Base-by-base conservation (phyloP, 2,888 invertebrate species). In the Drepanosiphum platanoidis region DNA sequence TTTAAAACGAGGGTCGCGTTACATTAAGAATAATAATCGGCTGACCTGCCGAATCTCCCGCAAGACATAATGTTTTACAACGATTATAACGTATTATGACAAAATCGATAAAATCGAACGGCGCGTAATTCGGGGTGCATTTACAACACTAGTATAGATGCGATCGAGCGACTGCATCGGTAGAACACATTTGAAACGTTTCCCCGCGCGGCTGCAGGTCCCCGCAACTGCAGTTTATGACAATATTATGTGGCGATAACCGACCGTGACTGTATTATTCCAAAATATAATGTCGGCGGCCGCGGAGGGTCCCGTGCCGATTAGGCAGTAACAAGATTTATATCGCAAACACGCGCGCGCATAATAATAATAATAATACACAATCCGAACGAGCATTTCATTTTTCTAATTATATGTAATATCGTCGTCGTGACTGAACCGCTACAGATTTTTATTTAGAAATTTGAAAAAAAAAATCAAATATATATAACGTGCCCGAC, bases 361-460 rank as follows among this genome's bases (percentile, higher is more conserved):
- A n/a, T n/a, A n/a, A n/a, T n/a, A n/a, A n/a, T n/a, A n/a, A n/a
- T n/a, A n/a, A n/a, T n/a, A n/a, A n/a, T n/a, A n/a, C n/a, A 74
- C 27, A 46, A 42, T 46, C 27, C 46, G 52, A 9, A 36, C n/a
- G 42, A 34, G 27, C 74, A 39, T 82, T 72, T 72, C 61, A 34
- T 75, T 66, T 75, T 66, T 34, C 46, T 75, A 83, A 83, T 83
- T 42, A 64, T 70, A 75, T 36, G n/a, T n/a, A n/a, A n/a, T n/a
- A n/a, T n/a, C n/a, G n/a, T n/a, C n/a, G n/a, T n/a, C n/a, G n/a
- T n/a, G 66, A 75, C 42, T 27, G n/a, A 74, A 74, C 66, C 18
- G 75, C 46, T 27, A 75, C 83, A 75, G 83, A 27, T 80, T 83
- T 83, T 83, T n/a, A n/a, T 66, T 46, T 52, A n/a, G 66, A 64